phyloP scores from a whole-genome alignment of 35 echinoderm and acorn worm genomes.

The Acanthaster planci region DNA sequence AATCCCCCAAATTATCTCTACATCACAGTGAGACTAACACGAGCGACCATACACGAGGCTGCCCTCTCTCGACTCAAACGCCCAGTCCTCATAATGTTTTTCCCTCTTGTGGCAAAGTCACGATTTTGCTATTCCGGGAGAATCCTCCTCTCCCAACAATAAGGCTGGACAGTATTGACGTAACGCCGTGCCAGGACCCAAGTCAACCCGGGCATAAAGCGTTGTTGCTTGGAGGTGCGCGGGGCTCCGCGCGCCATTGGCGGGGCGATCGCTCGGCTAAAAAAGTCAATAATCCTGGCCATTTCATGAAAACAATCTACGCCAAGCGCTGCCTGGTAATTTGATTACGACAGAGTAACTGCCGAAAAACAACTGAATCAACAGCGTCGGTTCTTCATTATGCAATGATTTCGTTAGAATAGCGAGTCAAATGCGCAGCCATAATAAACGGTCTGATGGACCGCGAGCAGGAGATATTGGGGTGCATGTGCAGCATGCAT shows the following conservation, averaged over 20 bases:
- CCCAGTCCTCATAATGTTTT: not conserved
- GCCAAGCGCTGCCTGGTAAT: not conserved
- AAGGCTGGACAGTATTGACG: not conserved
- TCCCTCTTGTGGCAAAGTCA: not conserved
- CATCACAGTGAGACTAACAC: no score
- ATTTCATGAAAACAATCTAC: constrained; percentile 23
- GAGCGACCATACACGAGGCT: no score
- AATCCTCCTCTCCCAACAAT: not conserved
- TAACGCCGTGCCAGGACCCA: not conserved
- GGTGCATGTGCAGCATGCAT: not conserved
- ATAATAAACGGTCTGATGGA: no score
- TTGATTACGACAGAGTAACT: constrained; percentile 11
- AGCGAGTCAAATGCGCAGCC: not conserved
- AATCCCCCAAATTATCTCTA: no score
- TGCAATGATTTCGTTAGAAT: constrained; percentile 32
- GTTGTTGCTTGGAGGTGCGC: constrained; percentile 10
- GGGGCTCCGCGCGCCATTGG: not conserved
- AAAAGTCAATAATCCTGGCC: constrained; percentile 9
- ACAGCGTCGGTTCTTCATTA: constrained; percentile 17
- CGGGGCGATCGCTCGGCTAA: no score
- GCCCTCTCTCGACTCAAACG: not conserved
- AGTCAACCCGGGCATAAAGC: not conserved
- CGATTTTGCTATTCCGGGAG: not conserved
- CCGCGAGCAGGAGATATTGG: no score
- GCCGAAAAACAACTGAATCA: constrained; percentile 33